A percentile compares a stretch with the other conserved stretches of the same genome.
These are phyloP conservation scores for Notospermus geniculatus DNA, from an alignment of 1,140 invertebrate species.

Conservation along the genomic window DNA sequence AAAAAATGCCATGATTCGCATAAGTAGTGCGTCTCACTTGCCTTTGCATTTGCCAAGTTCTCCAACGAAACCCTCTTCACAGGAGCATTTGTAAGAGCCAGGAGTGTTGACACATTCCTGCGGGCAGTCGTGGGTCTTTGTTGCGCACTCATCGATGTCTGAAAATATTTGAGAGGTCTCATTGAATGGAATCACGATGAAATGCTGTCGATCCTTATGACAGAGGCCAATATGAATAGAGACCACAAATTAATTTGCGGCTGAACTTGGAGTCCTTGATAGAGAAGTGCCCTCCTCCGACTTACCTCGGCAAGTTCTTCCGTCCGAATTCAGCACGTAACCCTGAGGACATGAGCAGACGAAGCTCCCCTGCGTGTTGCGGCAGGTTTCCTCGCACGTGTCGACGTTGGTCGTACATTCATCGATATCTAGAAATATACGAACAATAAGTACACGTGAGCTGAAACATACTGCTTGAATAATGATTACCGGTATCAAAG, in stretches of 20 bases:
- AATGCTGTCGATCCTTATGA: no score
- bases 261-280: slow-evolving; percentile 66
- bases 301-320: slow-evolving; percentile 69
- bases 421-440: slow-evolving; percentile 65
- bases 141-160: slow-evolving; percentile 81
- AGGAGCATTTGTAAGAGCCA: slow-evolving; percentile 61
- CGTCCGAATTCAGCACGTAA: slow-evolving; percentile 69
- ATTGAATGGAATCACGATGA: no score
- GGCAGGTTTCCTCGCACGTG: slow-evolving; percentile 70
- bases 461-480: no score
- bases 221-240: no score
- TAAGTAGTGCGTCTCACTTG: no score
- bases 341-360: slow-evolving; percentile 56
- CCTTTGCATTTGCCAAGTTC: slow-evolving; percentile 37
- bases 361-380: slow-evolving; percentile 53
- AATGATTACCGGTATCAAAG: no score
- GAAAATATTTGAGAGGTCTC: slow-evolving; percentile 10
- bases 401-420: slow-evolving; percentile 67
- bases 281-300: no score
- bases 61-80: slow-evolving; percentile 45
- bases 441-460: not conserved
- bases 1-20: no score
- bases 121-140: slow-evolving; percentile 74
- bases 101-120: slow-evolving; percentile 58
- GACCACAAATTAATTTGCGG: no score